Conservation (phyloP, 2,888 invertebrate genomes). For the Eristalinus aeneus region DNA sequence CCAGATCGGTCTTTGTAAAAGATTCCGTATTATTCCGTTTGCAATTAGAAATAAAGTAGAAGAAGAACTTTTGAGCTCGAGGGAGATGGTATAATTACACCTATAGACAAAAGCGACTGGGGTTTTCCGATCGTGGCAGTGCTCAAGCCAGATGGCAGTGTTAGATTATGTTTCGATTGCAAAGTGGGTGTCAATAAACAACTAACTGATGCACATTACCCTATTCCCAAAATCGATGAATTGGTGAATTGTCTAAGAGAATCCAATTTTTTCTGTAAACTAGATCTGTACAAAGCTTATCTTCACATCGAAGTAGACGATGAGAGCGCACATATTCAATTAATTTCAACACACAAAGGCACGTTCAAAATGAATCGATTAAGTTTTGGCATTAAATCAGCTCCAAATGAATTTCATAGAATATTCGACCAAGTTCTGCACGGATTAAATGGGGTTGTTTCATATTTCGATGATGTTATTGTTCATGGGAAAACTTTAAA, state of each 20-base stretch:
- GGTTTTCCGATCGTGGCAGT: constrained; percentile 10
- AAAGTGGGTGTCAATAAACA: constrained; percentile 11
- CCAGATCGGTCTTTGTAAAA: background rate
- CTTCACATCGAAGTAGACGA: no score
- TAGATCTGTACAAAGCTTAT: no score
- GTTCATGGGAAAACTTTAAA: no score
- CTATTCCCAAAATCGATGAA: constrained; percentile 53
- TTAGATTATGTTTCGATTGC: no score
- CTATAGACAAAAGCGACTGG: constrained; percentile 6
- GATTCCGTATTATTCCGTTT: constrained; percentile 5
- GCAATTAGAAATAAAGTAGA: background rate
- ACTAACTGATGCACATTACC: constrained; percentile 7
- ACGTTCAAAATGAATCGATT: constrained; percentile 36
- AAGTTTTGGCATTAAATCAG: constrained; percentile 48
- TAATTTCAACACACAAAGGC: constrained; percentile 37
- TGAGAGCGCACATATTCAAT: no score
- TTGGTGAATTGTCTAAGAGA: no score
- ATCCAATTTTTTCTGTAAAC: no score
- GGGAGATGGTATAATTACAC: constrained; percentile 10
- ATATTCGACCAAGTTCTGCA: no score
- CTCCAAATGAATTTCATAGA: no score
- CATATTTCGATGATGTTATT: no score
- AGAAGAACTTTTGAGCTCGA: no score
- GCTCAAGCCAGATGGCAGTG: background rate
- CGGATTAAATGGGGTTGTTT: no score